Evolutionary conservation across 1,140 invertebrate species (phyloP), one percentile per base, ranked within the genome.

Genomic region (Leptinotarsa undecemlineata): DNA sequence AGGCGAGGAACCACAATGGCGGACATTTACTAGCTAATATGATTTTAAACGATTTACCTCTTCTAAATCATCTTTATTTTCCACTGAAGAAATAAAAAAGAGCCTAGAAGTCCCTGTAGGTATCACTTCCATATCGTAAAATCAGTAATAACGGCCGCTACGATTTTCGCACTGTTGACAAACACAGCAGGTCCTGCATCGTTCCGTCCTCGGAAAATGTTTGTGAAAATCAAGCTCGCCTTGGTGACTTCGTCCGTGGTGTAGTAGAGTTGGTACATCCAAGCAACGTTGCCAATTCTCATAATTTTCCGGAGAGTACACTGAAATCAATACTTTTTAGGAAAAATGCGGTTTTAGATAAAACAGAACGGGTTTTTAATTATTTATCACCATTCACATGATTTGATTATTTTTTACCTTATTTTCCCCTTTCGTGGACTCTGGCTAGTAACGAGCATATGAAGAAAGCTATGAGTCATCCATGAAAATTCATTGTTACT

Each of bases 11-110:
- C 85, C 85, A 85, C 79, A 83, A 87, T 88, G 88, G 87, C 89
- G 88, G 87, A 86, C 85, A 86, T 87, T 87, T 87, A 85, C 86
- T 86, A 87, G 87, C 82, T 86, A 83, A 82, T 81, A 86, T 85
- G 84, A 84, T 86, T 82, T 82, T 82, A 81, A 88, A 85, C 83
- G 68, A 84, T 85, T 88, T 92, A 94, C 93, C 92, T 94, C 92
- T 85, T 94, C 92, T 82, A 92, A 87, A 84, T 94, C 92, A 88
- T 94, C 93, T 89, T 92, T 93, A 87, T 91, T 92, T 88, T 94
- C 92, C 84, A 94, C 90, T 82, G 90, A 88, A 82, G 89, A 91
- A 78, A 89, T 87, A 81, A 85, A 84, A 82, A 91, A 88, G 77
- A 92, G 84, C 84, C 88, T 88, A 80, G 88, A 89, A 82, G 86